Evolutionary conservation across 2,888 invertebrate species (phyloP).

Genomic region (Xanthia togata): DNA sequence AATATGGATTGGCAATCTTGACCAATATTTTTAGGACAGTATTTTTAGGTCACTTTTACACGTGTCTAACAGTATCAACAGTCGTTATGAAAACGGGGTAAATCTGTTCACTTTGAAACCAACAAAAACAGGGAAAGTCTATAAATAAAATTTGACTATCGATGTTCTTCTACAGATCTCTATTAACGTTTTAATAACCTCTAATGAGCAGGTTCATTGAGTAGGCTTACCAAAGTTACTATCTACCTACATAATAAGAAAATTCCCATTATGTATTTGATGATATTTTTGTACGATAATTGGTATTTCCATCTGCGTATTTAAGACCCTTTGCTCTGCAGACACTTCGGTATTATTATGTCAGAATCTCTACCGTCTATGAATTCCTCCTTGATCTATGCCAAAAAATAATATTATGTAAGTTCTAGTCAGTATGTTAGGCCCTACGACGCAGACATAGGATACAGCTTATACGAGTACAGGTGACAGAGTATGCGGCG

Average conservation of each 20-base stretch:
- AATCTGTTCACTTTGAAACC: background rate
- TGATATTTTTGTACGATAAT: background rate
- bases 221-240: background rate
- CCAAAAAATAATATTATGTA: background rate
- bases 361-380: background rate
- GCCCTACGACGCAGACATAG: background rate
- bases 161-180: background rate
- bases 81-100: background rate
- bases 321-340: background rate
- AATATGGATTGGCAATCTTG: background rate
- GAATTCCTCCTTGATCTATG: background rate
- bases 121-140: background rate
- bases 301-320: background rate
- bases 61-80: background rate
- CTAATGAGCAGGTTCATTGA: background rate
- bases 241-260: background rate
- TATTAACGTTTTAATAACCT: conserved; percentile 17
- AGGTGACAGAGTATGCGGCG: background rate
- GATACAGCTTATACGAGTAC: no score
- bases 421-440: background rate
- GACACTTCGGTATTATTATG: background rate
- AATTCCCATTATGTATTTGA: background rate
- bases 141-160: background rate
- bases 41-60: conserved; percentile 19
- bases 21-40: conserved; percentile 1